Conservation (phyloP, 2,113 vertebrate species). For the Scortum barcoo region DNA sequence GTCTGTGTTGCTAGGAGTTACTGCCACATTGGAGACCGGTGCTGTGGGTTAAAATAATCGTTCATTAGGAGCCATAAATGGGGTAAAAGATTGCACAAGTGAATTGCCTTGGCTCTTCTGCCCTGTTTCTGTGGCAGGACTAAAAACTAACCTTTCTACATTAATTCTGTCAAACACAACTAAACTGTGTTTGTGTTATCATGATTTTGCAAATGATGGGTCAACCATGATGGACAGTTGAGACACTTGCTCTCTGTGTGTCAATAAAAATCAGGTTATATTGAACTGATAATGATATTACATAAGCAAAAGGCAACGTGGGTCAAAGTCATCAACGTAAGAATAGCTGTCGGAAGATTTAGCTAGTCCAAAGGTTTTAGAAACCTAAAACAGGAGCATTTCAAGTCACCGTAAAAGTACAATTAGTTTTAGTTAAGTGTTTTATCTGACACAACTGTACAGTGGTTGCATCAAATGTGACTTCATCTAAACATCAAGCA, state of each 20-base stretch:
- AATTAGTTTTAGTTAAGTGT: too few relatives aligned
- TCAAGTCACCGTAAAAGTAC: too few relatives aligned
- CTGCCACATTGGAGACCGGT: neutral
- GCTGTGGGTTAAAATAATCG: neutral
- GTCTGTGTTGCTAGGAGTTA: slow-evolving; percentile 35
- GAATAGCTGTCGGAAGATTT: neutral
- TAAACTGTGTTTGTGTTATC: too few relatives aligned
- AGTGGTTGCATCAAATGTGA: too few relatives aligned
- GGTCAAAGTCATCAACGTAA: neutral
- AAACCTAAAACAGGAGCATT: too few relatives aligned
- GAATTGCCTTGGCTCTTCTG: neutral
- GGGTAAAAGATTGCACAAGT: neutral
- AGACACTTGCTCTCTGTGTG: neutral
- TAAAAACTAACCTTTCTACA: neutral
- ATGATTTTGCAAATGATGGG: too few relatives aligned
- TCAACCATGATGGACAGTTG: neutral
- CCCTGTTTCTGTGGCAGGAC: neutral
- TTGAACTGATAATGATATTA: slow-evolving; percentile 18
- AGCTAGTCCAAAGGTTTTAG: neutral
- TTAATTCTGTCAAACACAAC: too few relatives aligned
- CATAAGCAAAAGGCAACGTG: neutral
- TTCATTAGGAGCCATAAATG: neutral
- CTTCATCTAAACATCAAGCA: too few relatives aligned
- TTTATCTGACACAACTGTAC: too few relatives aligned
- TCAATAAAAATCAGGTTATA: slow-evolving; percentile 18